Base-by-base conservation (phyloP, 2,797 vertebrate species). In the Rhinella marina region DNA sequence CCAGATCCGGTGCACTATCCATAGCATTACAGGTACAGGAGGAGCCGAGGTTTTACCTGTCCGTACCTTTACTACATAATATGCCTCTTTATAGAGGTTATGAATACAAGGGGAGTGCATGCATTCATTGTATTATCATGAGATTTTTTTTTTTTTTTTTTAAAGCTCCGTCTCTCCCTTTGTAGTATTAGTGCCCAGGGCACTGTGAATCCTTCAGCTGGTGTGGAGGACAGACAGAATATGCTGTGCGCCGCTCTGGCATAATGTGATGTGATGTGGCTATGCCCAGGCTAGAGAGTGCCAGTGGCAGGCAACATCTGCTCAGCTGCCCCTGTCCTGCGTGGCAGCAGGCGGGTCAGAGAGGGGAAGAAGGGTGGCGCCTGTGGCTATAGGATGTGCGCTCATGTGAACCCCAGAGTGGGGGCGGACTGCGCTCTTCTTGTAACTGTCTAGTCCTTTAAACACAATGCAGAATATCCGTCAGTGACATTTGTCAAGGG, bases 251-350 rank as follows among this genome's bases (percentile, higher is more conserved):
- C 25, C 54, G 0, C 87, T 89, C 21, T 88, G 91, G 91, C 89
- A 75, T 80, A 16, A 64, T 92, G 89, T 86, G 81, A 86, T 88
- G 86, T 76, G 83, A 88, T 83, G 23, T 73, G 62, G 75, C 83
- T 84, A 41, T 81, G 3, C 90, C 91, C 81, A 2, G 89, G 59
- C 88, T 27, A 0, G 56, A 75, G 89, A 91, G 90, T 90, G 96
- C 95, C 95, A 92, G 91, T 97, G 96, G 96, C 96, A 97, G 92
- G 92, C 91, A 97, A 94, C 97, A 97, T 97, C 96, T 97, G 97
- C 96, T 96, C 92, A 56, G 91, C 92, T 91, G 88, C 94, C 93
- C 91, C 93, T 75, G 72, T 32, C 86, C 94, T 96, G 96, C 95
- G 95, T 95, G 91, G 84, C 91, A 92, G 66, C 21, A 92, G 95